phyloP scores from a whole-genome alignment of 2,888 invertebrate genomes.

The Ceriagrion tenellum region DNA sequence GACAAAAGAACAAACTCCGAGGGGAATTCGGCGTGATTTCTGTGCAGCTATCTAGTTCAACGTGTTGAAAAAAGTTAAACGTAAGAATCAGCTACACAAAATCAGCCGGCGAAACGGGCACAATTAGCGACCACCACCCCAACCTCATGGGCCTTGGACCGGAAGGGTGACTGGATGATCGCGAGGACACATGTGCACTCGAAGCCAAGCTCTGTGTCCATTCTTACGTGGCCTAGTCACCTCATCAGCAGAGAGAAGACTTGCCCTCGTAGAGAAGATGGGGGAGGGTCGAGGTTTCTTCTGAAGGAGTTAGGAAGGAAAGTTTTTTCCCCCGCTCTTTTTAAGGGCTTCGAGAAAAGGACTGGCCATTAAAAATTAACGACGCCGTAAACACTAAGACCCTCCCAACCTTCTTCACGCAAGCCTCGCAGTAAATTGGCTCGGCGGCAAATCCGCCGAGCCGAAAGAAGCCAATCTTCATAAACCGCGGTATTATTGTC shows the following conservation, averaged over 20 bases:
- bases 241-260: background rate
- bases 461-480: constrained; percentile 58
- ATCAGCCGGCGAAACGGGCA: no score
- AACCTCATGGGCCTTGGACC: background rate
- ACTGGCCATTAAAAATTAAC: constrained; percentile 62
- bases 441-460: constrained; percentile 36
- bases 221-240: background rate
- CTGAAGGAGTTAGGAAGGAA: background rate
- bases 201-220: background rate
- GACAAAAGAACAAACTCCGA: no score
- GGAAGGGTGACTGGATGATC: background rate
- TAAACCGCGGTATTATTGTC: constrained; percentile 46
- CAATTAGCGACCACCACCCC: no score
- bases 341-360: background rate
- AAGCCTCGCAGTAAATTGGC: constrained; percentile 52
- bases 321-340: background rate
- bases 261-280: background rate
- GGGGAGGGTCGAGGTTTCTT: background rate
- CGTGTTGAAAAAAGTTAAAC: no score
- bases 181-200: background rate
- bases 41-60: no score
- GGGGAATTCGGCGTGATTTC: no score
- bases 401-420: constrained; percentile 23
- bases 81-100: no score
- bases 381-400: constrained; percentile 63